Base-by-base conservation (phyloP, 1,140 invertebrate species). In the Rhynchophorus ferrugineus region DNA sequence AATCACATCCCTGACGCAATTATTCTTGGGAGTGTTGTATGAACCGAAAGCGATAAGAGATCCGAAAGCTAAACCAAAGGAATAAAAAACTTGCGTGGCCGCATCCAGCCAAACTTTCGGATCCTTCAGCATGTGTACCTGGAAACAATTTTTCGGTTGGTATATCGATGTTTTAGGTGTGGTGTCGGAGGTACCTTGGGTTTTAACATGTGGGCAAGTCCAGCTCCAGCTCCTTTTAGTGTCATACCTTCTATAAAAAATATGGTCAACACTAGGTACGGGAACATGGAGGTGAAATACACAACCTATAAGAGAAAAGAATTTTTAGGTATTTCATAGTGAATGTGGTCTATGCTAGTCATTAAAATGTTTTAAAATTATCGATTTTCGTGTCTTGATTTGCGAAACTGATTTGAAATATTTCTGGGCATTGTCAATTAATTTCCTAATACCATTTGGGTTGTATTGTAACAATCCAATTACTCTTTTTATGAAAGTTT, bases 201-300 rank as follows among this genome's bases (percentile, higher is more conserved):
- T 49, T 85, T 91, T 64, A 92, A 91, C 87, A 95, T 92, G 68
- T 95, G 89, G 49, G 82, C 77, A 19, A 97, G 75, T 19, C 94
- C 94, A 54, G 84, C 88, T 38, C 83, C 78, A 14, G 93, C 90
- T 9, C 94, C 94, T 59, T 86, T 83, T 49, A 97, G 73, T 2
- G 91, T 94, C 16, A 96, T 82, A 2, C 91, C 92, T 44, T 92
- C 78, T 48, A 95, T 81, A 72, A 98, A 92, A 74, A 97, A 95
- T 63, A 96, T 94, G 2, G 92, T 91, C 37, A 96, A 78, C 44
- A 97, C 93, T 38, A 92, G 71, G 72, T 98, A 98, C 1, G 94
- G 94, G 69, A 97, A 97, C 60, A 95, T 78, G 3, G 94, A 95
- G 16, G 94, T 98, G 71, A 96, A 93, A 66, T 96, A 98, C 19